Conservation (phyloP, 2,113 vertebrate genomes). For the Hippopotamus amphibius region DNA sequence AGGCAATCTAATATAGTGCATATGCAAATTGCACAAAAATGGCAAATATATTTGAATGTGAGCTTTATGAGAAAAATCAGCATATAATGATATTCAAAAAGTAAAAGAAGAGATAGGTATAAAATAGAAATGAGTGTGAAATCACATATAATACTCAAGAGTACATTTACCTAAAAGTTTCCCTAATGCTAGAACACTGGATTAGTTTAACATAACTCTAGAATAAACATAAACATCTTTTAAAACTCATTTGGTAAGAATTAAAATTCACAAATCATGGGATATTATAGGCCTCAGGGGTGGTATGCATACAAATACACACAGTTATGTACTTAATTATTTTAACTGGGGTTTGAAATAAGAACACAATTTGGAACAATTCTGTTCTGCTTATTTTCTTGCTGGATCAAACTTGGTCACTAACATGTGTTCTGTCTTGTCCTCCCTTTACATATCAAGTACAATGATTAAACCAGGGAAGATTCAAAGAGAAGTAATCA, state of each 20-base stretch:
- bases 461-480: neutral
- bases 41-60: neutral
- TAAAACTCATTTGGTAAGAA: neutral
- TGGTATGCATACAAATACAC: neutral
- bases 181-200: neutral
- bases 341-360: slow-evolving; percentile 54
- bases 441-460: neutral
- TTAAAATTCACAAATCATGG: slow-evolving; percentile 22
- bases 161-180: neutral
- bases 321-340: slow-evolving; percentile 3
- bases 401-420: neutral
- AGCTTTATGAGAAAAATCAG: neutral
- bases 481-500: neutral
- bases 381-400: neutral
- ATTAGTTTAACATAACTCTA: neutral
- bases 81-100: neutral
- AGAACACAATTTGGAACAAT: neutral
- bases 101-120: neutral
- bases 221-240: slow-evolving; percentile 7
- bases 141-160: neutral
- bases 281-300: neutral
- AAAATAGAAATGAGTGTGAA: slow-evolving; percentile 3
- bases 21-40: neutral
- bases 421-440: neutral
- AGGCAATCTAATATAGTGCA: neutral